phyloP scores from a whole-genome alignment of 2,888 invertebrate species.

The Baronia brevicornis region DNA sequence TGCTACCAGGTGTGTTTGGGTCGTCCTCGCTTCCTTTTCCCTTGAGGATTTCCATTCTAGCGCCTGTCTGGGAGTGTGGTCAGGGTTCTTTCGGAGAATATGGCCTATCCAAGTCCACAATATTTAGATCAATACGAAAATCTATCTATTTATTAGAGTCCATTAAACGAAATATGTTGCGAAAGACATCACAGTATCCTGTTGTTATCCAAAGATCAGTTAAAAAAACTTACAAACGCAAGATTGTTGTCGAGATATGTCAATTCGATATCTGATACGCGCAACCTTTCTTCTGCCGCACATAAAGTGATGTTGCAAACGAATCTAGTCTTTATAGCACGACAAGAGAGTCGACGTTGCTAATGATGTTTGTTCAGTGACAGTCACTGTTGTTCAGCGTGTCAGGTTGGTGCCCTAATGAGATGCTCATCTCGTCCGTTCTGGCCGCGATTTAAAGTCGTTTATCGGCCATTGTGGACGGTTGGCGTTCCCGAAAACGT shows the following conservation, averaged over 20 bases:
- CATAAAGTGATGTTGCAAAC: conserved; percentile 11
- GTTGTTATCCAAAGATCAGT: conserved; percentile 28
- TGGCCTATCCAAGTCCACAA: no score
- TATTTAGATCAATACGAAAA: no score
- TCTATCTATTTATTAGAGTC: no score
- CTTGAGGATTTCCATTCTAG: no score
- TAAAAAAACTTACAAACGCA: conserved; percentile 35
- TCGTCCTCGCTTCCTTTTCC: no score
- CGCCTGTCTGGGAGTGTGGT: no score
- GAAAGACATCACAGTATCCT: conserved; percentile 17
- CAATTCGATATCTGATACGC: conserved; percentile 34
- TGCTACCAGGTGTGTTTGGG: no score
- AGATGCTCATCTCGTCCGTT: conserved; percentile 58
- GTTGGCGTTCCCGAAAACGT: conserved; percentile 42
- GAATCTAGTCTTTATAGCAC: conserved; percentile 25
- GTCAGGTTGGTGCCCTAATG: conserved; percentile 37
- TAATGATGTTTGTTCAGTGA: conserved; percentile 10
- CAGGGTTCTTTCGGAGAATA: no score
- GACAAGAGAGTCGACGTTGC: conserved; percentile 23
- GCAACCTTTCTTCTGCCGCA: conserved; percentile 21
- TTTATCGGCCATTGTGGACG: conserved; percentile 52
- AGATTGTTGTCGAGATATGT: conserved; percentile 45
- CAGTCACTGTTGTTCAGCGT: conserved; percentile 16
- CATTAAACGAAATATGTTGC: no score
- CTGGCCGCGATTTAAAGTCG: conserved; percentile 61